A percentile compares a stretch with the other conserved stretches of the same genome.
These are phyloP conservation scores for Dromas ardeola DNA, from an alignment of 2,113 vertebrate genomes.

Conservation along the genomic window DNA sequence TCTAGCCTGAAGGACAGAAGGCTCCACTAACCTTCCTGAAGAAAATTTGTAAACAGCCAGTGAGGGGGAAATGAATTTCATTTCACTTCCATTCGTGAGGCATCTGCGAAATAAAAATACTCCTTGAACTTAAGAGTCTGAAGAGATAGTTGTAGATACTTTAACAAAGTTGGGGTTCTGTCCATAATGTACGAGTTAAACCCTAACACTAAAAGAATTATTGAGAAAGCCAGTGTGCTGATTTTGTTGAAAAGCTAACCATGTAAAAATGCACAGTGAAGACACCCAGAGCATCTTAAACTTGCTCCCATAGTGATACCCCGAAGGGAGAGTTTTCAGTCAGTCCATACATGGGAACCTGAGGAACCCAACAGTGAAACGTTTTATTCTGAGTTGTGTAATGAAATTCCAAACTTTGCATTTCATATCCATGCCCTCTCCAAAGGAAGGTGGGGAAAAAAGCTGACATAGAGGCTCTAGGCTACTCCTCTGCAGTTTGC, in stretches of 20 bases:
- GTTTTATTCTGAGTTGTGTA: not conserved
- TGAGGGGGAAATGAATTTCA: not conserved
- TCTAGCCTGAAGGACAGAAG: not conserved
- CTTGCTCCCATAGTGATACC: not conserved
- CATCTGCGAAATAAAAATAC: not conserved
- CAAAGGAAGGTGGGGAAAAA: not conserved
- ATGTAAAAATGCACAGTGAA: not conserved
- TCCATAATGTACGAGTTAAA: not conserved
- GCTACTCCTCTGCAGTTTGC: not conserved
- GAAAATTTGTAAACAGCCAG: not conserved
- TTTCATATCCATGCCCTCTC: slow-evolving; percentile 25
- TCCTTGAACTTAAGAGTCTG: not conserved
- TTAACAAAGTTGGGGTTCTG: not conserved
- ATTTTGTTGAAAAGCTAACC: not conserved
- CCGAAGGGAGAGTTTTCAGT: not conserved
- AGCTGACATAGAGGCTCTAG: not conserved
- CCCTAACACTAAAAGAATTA: not conserved
- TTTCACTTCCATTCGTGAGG: not conserved
- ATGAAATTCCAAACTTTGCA: slow-evolving; percentile 1
- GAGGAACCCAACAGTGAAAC: not conserved
- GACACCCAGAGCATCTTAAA: not conserved
- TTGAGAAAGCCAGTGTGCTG: not conserved
- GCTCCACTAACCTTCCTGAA: not conserved
- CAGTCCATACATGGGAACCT: not conserved
- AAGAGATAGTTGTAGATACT: not conserved